Evolutionary conservation across 2,113 vertebrate species (phyloP).

Genomic region (Eulemur rufifrons): DNA sequence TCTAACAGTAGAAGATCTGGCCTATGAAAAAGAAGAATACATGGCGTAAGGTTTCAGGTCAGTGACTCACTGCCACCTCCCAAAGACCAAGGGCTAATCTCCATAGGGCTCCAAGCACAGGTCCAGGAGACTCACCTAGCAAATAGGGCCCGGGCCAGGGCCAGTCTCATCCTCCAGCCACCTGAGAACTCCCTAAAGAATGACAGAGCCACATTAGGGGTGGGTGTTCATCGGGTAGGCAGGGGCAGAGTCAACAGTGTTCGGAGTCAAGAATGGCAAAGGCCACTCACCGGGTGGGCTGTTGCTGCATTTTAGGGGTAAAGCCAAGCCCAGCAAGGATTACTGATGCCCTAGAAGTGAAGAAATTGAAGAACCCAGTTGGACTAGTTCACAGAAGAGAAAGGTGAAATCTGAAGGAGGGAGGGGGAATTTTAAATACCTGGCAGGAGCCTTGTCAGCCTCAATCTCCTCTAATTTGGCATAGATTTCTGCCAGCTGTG

Average conservation of each 20-base stretch:
- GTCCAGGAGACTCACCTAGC: slow-evolving; percentile 88
- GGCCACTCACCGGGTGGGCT: slow-evolving; percentile 92
- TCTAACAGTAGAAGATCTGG: slow-evolving; percentile 97
- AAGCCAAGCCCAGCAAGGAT: slow-evolving; percentile 98
- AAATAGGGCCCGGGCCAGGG: slow-evolving; percentile 96
- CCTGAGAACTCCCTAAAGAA: slow-evolving; percentile 95
- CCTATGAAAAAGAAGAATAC: slow-evolving; percentile 80
- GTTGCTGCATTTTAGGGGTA: slow-evolving; percentile 94
- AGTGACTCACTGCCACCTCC: background rate
- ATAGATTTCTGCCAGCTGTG: slow-evolving; percentile 94
- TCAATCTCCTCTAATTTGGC: slow-evolving; percentile 96
- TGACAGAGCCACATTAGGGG: slow-evolving; percentile 49
- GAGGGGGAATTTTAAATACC: slow-evolving; percentile 82
- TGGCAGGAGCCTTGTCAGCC: slow-evolving; percentile 97
- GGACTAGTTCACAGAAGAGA: background rate
- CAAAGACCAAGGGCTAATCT: background rate
- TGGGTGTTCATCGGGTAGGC: background rate
- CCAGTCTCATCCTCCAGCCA: slow-evolving; percentile 98
- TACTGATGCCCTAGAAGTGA: slow-evolving; percentile 90
- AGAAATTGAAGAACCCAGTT: slow-evolving; percentile 10
- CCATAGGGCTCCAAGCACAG: background rate
- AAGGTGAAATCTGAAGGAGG: fast-evolving
- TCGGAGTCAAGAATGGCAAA: slow-evolving; percentile 33
- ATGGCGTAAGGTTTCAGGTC: background rate
- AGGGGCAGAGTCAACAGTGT: background rate